Evolutionary conservation across 2,797 vertebrate species (phyloP).

Genomic region (Tragopan temminckii): DNA sequence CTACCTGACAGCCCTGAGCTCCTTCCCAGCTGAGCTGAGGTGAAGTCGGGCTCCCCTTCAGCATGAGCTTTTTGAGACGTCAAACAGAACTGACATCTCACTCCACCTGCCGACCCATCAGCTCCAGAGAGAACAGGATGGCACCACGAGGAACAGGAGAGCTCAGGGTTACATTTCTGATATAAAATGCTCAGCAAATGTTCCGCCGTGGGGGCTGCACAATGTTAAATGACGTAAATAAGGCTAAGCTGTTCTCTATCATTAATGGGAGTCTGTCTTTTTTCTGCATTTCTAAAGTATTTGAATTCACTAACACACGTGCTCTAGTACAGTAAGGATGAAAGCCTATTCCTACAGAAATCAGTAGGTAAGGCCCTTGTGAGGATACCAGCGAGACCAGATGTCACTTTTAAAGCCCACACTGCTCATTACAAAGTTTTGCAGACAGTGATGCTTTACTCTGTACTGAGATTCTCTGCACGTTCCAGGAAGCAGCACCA

Average conservation of each 20-base stretch:
- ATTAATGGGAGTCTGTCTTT: not conserved
- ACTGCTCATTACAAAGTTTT: not conserved
- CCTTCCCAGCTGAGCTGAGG: not conserved
- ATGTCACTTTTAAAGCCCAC: not conserved
- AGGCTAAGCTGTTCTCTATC: not conserved
- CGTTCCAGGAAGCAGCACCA: not conserved
- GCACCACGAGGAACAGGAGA: not conserved
- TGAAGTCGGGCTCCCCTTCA: not conserved
- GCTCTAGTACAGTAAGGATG: not conserved
- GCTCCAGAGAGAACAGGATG: not conserved
- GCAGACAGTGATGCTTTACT: not conserved
- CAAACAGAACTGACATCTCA: not conserved
- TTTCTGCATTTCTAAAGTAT: not conserved
- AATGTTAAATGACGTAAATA: not conserved
- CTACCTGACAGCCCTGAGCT: not conserved
- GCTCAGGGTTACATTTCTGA: not conserved
- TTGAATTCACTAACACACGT: not conserved
- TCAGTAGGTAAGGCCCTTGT: not conserved
- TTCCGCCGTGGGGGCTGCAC: not conserved
- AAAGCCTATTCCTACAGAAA: not conserved
- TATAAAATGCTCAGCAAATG: not conserved
- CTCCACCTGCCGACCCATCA: not conserved
- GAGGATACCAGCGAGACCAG: rapidly evolving
- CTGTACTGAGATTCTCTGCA: not conserved
- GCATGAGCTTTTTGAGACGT: not conserved